These are phyloP conservation scores for Aphelinus certus DNA, from an alignment of 1,140 invertebrate genomes.

Conservation along the genomic window DNA sequence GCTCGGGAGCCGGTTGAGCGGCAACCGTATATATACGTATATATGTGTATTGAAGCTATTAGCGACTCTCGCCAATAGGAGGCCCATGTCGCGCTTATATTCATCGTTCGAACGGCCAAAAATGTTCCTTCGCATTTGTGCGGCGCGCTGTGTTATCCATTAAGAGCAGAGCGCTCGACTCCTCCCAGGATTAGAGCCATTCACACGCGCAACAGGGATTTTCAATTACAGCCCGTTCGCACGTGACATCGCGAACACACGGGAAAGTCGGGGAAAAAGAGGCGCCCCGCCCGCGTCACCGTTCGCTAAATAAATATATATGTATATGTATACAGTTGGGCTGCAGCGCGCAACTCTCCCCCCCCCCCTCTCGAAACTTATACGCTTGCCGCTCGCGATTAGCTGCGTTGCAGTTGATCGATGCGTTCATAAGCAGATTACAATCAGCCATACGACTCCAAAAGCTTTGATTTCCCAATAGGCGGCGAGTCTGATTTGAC, in stretches of 20 bases:
- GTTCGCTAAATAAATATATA: constrained; percentile 18
- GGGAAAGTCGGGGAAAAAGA: neutral
- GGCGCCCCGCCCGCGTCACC: too few species aligned
- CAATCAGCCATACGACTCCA: too few species aligned
- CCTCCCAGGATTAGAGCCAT: constrained; percentile 7
- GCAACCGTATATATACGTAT: too few species aligned
- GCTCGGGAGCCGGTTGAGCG: too few species aligned
- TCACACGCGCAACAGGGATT: constrained; percentile 26
- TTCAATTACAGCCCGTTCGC: constrained; percentile 33
- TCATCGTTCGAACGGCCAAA: constrained; percentile 4
- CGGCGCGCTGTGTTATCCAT: constrained; percentile 19
- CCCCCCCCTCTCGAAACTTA: too few species aligned
- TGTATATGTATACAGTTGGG: too few species aligned
- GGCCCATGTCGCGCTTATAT: neutral
- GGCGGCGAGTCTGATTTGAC: too few species aligned
- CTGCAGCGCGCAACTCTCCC: too few species aligned
- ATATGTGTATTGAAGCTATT: too few species aligned
- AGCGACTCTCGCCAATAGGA: too few species aligned
- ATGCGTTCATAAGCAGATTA: too few species aligned
- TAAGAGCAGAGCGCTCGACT: neutral
- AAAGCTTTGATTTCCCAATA: too few species aligned
- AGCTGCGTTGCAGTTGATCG: neutral
- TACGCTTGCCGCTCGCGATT: neutral
- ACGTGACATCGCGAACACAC: neutral
- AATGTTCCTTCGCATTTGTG: neutral